A percentile compares a stretch with the other conserved stretches of the same genome.
Evolutionary conservation across 2,888 invertebrate genomes (phyloP).

Genomic region (Linnaemya tessellans): DNA sequence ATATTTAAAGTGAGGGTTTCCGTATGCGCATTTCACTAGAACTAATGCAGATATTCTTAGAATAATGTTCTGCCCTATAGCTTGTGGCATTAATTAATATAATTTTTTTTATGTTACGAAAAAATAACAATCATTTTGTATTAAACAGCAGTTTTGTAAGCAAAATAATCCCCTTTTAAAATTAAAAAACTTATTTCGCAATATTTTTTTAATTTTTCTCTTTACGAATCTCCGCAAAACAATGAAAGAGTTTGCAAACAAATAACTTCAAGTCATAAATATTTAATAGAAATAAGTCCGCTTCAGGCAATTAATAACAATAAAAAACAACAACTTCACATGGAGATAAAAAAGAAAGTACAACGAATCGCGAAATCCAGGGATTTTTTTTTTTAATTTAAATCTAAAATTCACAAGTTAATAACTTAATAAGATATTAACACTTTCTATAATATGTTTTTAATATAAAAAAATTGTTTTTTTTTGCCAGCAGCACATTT

Average conservation of each 20-base stretch:
- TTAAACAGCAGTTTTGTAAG: too few relatives aligned
- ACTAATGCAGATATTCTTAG: too few relatives aligned
- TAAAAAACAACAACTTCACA: not conserved
- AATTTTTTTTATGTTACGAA: too few relatives aligned
- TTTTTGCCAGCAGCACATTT: not conserved
- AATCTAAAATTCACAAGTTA: not conserved
- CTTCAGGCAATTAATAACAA: not conserved
- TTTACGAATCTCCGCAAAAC: not conserved
- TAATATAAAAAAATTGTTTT: not conserved
- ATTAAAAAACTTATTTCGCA: too few relatives aligned
- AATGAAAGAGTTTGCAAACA: not conserved
- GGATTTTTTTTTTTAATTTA: not conserved
- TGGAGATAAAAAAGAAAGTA: not conserved
- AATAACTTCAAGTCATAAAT: not conserved
- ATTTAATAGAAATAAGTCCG: not conserved
- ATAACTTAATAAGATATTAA: not conserved
- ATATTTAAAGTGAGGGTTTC: too few relatives aligned
- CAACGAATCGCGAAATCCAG: not conserved
- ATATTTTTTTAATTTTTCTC: too few relatives aligned
- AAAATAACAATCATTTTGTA: too few relatives aligned
- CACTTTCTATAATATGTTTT: constrained; percentile 1
- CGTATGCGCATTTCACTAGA: too few relatives aligned
- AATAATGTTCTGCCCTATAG: too few relatives aligned
- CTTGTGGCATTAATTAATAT: too few relatives aligned
- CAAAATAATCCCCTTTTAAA: too few relatives aligned